phyloP scores from a whole-genome alignment of 1,140 invertebrate species.

The Aphaenogaster ashmeadi region DNA sequence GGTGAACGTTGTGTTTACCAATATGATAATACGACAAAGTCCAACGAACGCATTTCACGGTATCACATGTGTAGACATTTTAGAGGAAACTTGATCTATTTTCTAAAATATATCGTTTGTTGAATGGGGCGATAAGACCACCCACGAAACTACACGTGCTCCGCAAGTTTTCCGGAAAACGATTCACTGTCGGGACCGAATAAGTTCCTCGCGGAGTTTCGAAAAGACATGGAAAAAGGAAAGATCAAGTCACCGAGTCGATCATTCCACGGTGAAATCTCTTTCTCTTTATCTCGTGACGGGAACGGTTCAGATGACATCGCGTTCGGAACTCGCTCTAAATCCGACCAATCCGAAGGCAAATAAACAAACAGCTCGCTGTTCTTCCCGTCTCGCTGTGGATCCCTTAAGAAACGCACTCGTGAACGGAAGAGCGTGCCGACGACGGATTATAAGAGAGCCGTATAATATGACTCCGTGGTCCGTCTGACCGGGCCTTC shows the following conservation, averaged over 20 bases:
- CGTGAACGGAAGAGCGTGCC: conserved; percentile 43
- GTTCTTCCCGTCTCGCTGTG: conserved; percentile 16
- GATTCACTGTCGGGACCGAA: neutral
- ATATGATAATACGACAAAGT: conserved; percentile 33
- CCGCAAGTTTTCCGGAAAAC: conserved; percentile 70
- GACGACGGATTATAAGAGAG: conserved; percentile 66
- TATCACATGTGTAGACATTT: conserved; percentile 35
- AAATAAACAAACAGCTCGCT: conserved; percentile 61
- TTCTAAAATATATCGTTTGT: conserved; percentile 34
- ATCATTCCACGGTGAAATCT: neutral
- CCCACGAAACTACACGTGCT: conserved; percentile 71
- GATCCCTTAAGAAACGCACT: conserved; percentile 21
- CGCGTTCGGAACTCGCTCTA: conserved; percentile 9
- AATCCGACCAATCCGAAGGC: conserved; percentile 34
- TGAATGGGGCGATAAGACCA: conserved; percentile 62
- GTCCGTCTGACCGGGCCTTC: conserved; percentile 20
- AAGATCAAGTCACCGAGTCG: neutral
- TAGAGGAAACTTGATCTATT: conserved; percentile 50
- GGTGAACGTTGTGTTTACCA: conserved; percentile 17
- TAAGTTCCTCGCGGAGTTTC: conserved; percentile 7
- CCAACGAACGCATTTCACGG: neutral
- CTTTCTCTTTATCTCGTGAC: conserved; percentile 1
- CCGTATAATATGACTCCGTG: conserved; percentile 71
- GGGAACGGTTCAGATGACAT: neutral
- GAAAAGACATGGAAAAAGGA: neutral